These are phyloP conservation scores for Meteorus colon DNA, from an alignment of 2,888 invertebrate genomes.

Conservation along the genomic window DNA sequence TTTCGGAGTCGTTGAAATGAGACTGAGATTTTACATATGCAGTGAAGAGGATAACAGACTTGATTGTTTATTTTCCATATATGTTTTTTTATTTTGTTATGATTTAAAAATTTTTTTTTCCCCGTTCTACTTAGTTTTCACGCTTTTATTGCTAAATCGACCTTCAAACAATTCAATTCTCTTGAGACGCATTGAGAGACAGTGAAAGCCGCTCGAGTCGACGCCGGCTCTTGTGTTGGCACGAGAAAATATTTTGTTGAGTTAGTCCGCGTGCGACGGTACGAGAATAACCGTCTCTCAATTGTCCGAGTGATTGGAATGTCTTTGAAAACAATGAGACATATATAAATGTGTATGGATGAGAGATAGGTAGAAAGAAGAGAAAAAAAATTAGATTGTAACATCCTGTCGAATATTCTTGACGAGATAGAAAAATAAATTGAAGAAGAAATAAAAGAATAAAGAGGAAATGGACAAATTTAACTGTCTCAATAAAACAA, in stretches of 20 bases:
- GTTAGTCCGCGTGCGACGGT: conserved; percentile 20
- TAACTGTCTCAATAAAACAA: too few species aligned
- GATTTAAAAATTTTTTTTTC: not conserved
- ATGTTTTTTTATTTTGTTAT: not conserved
- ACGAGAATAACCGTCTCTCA: conserved; percentile 31
- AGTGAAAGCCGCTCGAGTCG: conserved; percentile 4
- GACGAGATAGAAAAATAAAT: not conserved
- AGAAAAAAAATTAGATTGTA: not conserved
- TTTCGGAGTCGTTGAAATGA: too few species aligned
- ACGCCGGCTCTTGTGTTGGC: conserved; percentile 1
- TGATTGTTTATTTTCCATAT: not conserved
- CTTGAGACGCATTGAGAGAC: conserved; percentile 7
- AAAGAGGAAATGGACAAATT: not conserved
- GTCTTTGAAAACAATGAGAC: conserved; percentile 10
- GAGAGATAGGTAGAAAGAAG: not conserved
- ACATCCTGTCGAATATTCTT: not conserved
- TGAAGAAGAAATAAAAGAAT: not conserved
- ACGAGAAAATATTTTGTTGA: not conserved
- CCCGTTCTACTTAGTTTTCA: too few species aligned
- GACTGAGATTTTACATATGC: too few species aligned
- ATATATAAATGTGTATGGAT: conserved; percentile 3
- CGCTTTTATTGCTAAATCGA: not conserved
- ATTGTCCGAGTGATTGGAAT: conserved; percentile 32
- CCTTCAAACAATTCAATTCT: conserved; percentile 13
- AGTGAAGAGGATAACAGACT: too few species aligned